Evolutionary conservation across 1,140 invertebrate species (phyloP).

Genomic region (Aphelinus certus): DNA sequence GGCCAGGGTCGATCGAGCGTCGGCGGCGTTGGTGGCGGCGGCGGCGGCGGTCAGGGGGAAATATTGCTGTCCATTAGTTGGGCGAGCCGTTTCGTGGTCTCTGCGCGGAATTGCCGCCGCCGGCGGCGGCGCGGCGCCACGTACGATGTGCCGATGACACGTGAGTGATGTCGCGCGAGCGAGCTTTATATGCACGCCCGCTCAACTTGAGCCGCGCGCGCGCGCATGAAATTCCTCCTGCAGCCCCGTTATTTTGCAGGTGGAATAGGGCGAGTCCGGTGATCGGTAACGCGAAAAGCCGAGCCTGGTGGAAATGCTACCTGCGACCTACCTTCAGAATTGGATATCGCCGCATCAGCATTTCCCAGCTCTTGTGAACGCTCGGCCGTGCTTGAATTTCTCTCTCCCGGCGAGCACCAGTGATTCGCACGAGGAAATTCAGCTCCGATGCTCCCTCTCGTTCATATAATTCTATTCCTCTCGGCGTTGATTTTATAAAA

Average conservation of each 20-base stretch:
- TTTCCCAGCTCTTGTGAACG: too few species aligned
- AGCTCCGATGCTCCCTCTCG: too few species aligned
- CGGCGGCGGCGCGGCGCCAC: neutral
- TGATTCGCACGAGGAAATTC: too few species aligned
- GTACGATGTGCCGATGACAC: slow-evolving; percentile 50
- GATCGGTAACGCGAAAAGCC: slow-evolving; percentile 26
- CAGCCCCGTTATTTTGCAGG: neutral
- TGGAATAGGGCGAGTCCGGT: neutral
- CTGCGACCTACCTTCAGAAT: too few species aligned
- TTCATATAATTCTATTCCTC: too few species aligned
- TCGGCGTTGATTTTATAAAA: too few species aligned
- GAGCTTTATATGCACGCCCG: neutral
- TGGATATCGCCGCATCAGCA: too few species aligned
- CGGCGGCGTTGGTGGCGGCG: neutral
- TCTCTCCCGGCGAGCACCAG: too few species aligned
- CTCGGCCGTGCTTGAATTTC: too few species aligned
- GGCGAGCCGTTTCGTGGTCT: slow-evolving; percentile 47
- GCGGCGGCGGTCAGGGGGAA: slow-evolving; percentile 44
- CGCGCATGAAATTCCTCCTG: neutral
- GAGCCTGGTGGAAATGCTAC: neutral
- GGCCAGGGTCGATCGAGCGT: slow-evolving; percentile 14
- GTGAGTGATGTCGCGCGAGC: slow-evolving; percentile 47
- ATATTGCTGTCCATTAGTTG: slow-evolving; percentile 55
- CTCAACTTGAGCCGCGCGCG: neutral
- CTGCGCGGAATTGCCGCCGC: slow-evolving; percentile 39